Percentiles rank a stretch among this genome's conserved stretches.
Conservation (phyloP, 2,113 vertebrate species). For the Sebastes fasciatus region DNA sequence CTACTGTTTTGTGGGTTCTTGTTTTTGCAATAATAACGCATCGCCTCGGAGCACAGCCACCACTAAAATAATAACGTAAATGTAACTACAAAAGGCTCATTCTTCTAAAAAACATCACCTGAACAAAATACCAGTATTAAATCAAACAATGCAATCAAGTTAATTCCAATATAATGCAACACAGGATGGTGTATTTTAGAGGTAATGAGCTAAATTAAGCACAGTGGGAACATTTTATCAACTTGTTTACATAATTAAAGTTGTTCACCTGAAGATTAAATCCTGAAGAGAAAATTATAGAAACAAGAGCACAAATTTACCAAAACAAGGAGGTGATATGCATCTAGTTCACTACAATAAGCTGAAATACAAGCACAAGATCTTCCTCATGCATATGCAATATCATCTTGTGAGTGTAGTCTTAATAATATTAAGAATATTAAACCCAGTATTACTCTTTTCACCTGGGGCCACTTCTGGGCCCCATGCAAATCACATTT, state of each 20-base stretch:
- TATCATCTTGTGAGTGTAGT: slow-evolving; percentile 28
- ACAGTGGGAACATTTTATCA: slow-evolving; percentile 37
- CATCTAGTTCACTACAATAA: slow-evolving; percentile 2
- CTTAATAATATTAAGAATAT: slow-evolving; percentile 37
- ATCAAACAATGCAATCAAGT: slow-evolving; percentile 2
- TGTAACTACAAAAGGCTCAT: neutral
- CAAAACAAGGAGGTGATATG: neutral
- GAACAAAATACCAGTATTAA: neutral
- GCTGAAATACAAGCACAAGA: neutral
- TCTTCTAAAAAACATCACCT: slow-evolving; percentile 1
- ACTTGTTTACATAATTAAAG: slow-evolving; percentile 43
- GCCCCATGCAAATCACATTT: slow-evolving; percentile 62
- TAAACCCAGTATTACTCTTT: slow-evolving; percentile 36
- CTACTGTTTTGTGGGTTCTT: neutral
- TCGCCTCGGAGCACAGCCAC: neutral
- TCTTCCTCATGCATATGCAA: slow-evolving; percentile 29
- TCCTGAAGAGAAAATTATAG: slow-evolving; percentile 22
- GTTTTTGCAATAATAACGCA: neutral
- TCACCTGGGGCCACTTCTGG: slow-evolving; percentile 53
- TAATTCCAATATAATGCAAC: slow-evolving; percentile 2
- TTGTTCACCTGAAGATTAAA: slow-evolving; percentile 22
- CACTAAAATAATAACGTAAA: neutral
- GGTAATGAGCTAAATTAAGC: slow-evolving; percentile 22
- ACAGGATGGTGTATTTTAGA: neutral
- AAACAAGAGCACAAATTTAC: slow-evolving; percentile 17